Evolutionary conservation across 2,797 vertebrate species (phyloP).

Genomic region (Anguilla marmorata): DNA sequence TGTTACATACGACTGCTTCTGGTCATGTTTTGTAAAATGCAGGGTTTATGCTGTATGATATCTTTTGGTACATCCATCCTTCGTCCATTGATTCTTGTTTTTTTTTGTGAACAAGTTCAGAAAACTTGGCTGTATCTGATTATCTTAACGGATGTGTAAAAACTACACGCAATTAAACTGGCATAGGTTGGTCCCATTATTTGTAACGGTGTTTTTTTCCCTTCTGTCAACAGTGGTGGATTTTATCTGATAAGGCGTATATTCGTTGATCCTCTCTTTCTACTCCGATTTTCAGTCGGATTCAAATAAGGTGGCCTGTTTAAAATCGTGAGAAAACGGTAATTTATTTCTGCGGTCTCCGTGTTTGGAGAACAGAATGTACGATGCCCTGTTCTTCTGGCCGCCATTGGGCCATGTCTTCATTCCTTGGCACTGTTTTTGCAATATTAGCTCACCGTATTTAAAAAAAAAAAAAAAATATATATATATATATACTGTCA

Average conservation of each 20-base stretch:
- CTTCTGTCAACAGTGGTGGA: not conserved
- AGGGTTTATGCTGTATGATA: not conserved
- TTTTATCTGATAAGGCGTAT: not conserved
- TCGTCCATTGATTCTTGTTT: not conserved
- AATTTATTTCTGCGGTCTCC: conserved; percentile 53
- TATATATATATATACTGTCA: not conserved
- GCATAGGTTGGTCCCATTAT: not conserved
- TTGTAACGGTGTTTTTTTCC: conserved; percentile 10
- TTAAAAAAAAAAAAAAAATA: not conserved
- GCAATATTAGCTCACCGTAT: not conserved
- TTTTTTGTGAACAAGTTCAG: not conserved
- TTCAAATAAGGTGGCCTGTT: not conserved
- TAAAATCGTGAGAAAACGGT: not conserved
- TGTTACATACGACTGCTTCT: not conserved
- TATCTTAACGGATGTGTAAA: not conserved
- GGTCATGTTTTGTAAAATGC: conserved; percentile 7
- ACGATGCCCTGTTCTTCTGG: not conserved
- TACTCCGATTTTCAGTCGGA: not conserved
- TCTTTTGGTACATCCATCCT: conserved; percentile 16
- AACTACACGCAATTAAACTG: not conserved
- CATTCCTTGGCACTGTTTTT: not conserved
- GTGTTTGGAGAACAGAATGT: conserved; percentile 31
- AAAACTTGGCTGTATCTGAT: not conserved
- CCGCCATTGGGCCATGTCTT: not conserved
- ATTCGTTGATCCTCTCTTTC: not conserved